Conservation (phyloP, 2,888 invertebrate genomes). For the Tethea ocularis region DNA sequence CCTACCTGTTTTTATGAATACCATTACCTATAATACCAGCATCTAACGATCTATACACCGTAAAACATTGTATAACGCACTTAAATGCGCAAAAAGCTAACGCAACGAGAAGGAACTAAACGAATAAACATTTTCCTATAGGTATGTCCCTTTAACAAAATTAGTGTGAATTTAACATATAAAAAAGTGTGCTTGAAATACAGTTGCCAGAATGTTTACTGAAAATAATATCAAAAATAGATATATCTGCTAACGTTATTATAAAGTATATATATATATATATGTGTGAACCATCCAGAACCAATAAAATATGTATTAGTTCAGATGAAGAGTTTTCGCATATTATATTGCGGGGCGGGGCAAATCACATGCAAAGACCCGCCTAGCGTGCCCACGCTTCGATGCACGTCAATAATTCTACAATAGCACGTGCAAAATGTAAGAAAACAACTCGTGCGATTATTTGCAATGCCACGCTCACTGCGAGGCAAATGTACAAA, state of each 20-base stretch:
- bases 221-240: background rate
- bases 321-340: constrained; percentile 3
- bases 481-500: background rate
- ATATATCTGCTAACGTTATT: background rate
- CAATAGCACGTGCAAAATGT: background rate
- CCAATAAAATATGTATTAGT: background rate
- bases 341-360: background rate
- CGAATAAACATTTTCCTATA: too few species aligned
- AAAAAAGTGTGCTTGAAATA: too few species aligned
- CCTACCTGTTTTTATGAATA: too few species aligned
- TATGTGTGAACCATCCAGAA: background rate
- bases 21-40: too few species aligned
- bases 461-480: background rate
- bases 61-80: too few species aligned
- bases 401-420: constrained; percentile 3
- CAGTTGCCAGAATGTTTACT: too few species aligned
- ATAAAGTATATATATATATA: too few species aligned
- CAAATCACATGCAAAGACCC: constrained; percentile 2
- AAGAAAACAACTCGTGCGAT: constrained; percentile 1
- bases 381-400: constrained; percentile 5
- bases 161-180: too few species aligned
- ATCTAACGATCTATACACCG: too few species aligned
- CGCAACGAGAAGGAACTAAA: too few species aligned
- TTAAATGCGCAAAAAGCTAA: background rate
- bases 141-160: too few species aligned